Conservation (phyloP, 2,888 invertebrate species). For the Druceiella hillmani region DNA sequence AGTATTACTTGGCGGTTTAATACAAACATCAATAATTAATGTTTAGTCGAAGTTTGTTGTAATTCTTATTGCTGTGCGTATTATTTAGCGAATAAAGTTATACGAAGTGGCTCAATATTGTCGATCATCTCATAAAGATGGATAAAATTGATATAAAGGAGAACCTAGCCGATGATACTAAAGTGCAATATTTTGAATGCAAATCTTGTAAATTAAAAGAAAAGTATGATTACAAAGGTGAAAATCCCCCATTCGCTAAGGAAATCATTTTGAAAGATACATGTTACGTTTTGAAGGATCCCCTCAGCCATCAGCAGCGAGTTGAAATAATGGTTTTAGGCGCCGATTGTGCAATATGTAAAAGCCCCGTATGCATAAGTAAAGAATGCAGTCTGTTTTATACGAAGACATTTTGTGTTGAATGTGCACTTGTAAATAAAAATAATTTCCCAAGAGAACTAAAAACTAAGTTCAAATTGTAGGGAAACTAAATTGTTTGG, state of each 20-base stretch:
- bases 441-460: constrained; percentile 65
- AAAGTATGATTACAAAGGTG: constrained; percentile 71
- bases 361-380: constrained; percentile 64
- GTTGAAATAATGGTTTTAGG: constrained; percentile 76
- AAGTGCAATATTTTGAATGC: constrained; percentile 54
- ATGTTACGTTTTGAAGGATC: constrained; percentile 79
- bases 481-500: too few relatives aligned
- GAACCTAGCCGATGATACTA: constrained; percentile 2
- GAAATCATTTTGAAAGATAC: constrained; percentile 64
- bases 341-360: constrained; percentile 66
- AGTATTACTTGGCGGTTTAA: too few relatives aligned
- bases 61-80: too few relatives aligned
- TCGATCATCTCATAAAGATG: too few relatives aligned
- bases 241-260: constrained; percentile 66
- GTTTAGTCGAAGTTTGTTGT: too few relatives aligned
- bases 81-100: too few relatives aligned
- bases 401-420: constrained; percentile 63
- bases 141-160: constrained; percentile 8
- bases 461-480: constrained; percentile 60
- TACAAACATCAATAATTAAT: too few relatives aligned
- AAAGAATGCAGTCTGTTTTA: constrained; percentile 77
- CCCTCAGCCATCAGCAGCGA: constrained; percentile 68
- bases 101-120: constrained; percentile 27
- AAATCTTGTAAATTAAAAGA: constrained; percentile 60
- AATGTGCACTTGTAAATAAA: constrained; percentile 57